Evolutionary conservation across 2,797 vertebrate genomes (phyloP).

Genomic region (Neosalanx taihuensis): DNA sequence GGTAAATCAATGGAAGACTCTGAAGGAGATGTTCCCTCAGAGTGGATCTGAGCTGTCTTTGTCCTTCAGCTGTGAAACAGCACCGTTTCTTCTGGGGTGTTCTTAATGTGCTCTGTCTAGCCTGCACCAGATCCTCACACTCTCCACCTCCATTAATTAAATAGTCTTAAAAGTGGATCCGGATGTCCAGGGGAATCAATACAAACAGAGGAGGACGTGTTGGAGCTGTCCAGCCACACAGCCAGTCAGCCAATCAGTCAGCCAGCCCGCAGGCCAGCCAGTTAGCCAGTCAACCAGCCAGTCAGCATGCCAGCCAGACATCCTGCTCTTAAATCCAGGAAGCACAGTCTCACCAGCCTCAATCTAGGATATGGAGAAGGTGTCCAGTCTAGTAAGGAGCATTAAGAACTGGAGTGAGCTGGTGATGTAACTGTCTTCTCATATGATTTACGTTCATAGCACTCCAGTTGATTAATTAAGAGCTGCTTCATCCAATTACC

Average conservation of each 20-base stretch:
- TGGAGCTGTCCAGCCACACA: neutral
- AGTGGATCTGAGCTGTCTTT: slow-evolving; percentile 41
- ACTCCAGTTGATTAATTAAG: slow-evolving; percentile 46
- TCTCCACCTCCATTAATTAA: slow-evolving; percentile 49
- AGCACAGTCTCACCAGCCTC: neutral
- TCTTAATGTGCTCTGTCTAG: slow-evolving; percentile 57
- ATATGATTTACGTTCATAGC: slow-evolving; percentile 29
- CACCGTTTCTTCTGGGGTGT: slow-evolving; percentile 48
- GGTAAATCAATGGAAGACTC: slow-evolving; percentile 28
- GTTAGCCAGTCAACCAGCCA: neutral
- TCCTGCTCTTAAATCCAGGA: neutral
- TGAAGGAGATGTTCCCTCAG: slow-evolving; percentile 29
- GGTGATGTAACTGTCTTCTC: slow-evolving; percentile 37
- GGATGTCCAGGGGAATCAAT: slow-evolving; percentile 44
- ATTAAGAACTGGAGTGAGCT: slow-evolving; percentile 12
- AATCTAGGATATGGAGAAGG: neutral
- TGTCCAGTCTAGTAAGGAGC: neutral
- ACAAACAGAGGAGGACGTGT: slow-evolving; percentile 26
- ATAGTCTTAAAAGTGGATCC: slow-evolving; percentile 51
- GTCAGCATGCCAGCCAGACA: neutral
- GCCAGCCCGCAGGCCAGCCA: neutral
- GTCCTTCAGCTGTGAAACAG: slow-evolving; percentile 35
- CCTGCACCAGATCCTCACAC: slow-evolving; percentile 28
- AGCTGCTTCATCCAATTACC: slow-evolving; percentile 30
- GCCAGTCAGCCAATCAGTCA: neutral